Conservation (phyloP, 2,797 vertebrate species). For the Hapalemur alaotrensis region DNA sequence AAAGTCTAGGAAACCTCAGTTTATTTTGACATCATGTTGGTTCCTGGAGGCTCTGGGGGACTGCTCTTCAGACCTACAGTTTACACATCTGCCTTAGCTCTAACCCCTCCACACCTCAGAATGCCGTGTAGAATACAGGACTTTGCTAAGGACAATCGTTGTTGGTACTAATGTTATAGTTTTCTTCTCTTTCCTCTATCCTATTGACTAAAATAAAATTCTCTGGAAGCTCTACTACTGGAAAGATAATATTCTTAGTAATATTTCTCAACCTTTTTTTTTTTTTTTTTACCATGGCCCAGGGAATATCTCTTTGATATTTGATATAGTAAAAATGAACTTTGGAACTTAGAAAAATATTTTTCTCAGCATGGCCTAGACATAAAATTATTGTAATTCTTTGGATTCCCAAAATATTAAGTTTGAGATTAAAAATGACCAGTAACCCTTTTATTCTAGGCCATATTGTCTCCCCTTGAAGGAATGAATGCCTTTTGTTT, state of each 20-base stretch:
- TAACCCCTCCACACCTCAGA: not conserved
- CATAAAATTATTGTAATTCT: not conserved
- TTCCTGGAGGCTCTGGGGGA: not conserved
- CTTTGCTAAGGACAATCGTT: not conserved
- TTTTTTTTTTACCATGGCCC: not conserved
- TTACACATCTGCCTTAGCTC: not conserved
- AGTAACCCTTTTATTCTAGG: not conserved
- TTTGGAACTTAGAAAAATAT: not conserved
- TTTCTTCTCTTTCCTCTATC: not conserved
- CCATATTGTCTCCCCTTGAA: not conserved
- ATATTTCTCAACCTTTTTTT: not conserved
- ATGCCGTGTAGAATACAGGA: not conserved
- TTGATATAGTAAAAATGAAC: not conserved
- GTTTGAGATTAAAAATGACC: not conserved
- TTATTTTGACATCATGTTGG: not conserved
- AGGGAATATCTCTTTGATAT: not conserved
- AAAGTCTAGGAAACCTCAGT: not conserved
- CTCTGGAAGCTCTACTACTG: not conserved
- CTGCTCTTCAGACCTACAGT: not conserved
- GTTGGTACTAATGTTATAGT: not conserved
- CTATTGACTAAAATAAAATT: not conserved
- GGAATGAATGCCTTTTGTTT: not conserved
- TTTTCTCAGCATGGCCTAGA: not conserved
- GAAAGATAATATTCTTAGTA: not conserved
- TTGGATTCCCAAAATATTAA: not conserved